Percentiles rank a stretch among this genome's conserved stretches.
phyloP scores from a whole-genome alignment of 2,888 invertebrate species.

The Drosophila nigricruria region DNA sequence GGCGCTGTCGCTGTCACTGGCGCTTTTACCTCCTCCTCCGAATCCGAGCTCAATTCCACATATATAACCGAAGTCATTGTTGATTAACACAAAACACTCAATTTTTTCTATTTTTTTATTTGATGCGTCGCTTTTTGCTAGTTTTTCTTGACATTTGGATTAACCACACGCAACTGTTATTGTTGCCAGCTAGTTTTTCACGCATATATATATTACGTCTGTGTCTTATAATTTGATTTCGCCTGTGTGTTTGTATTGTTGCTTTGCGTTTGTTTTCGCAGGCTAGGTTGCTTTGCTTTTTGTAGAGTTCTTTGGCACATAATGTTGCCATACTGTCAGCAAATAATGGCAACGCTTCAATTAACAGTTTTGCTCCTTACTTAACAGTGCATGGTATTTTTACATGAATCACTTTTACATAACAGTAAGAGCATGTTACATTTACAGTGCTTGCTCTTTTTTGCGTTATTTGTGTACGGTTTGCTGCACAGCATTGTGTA shows the following conservation, averaged over 20 bases:
- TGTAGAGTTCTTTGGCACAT: slow-evolving; percentile 59
- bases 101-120: no score
- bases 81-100: slow-evolving; percentile 36
- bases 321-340: slow-evolving; percentile 42
- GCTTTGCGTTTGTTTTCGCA: slow-evolving; percentile 65
- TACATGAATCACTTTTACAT: slow-evolving; percentile 1
- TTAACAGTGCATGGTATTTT: background rate
- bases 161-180: slow-evolving; percentile 41
- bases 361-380: background rate
- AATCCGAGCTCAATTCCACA: slow-evolving; percentile 84
- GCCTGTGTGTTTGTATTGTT: slow-evolving; percentile 63
- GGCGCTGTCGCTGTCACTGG: slow-evolving; percentile 33
- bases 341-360: slow-evolving; percentile 26
- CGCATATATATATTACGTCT: slow-evolving; percentile 60
- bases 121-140: slow-evolving; percentile 40
- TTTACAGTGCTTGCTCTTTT: background rate
- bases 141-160: slow-evolving; percentile 58
- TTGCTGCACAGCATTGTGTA: background rate
- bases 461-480: background rate
- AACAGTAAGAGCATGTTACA: background rate
- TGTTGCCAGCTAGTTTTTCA: slow-evolving; percentile 65
- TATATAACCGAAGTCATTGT: slow-evolving; percentile 83
- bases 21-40: slow-evolving; percentile 85
- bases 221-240: slow-evolving; percentile 52
- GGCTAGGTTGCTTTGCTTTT: slow-evolving; percentile 55